A percentile compares a stretch with the other conserved stretches of the same genome.
These are phyloP conservation scores for Lateolabrax maculatus DNA, from an alignment of 2,797 vertebrate species.

Conservation along the genomic window DNA sequence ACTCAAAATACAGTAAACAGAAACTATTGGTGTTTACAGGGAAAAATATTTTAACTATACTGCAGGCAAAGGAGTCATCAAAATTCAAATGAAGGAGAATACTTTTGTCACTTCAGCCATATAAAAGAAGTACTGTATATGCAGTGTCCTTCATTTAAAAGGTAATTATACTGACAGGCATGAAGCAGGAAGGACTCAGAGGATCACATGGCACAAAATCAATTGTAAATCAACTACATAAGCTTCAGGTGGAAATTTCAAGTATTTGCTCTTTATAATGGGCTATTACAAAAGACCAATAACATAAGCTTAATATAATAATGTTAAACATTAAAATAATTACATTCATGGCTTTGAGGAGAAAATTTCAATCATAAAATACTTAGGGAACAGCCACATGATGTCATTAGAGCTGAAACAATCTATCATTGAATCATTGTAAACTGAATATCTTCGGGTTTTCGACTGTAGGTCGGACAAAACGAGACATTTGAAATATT, in stretches of 20 bases:
- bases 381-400: not conserved
- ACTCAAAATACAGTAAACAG: conserved; percentile 24
- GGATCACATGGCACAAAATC: not conserved
- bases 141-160: not conserved
- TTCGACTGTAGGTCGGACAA: not conserved
- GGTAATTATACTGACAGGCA: not conserved
- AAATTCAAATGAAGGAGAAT: conserved; percentile 11
- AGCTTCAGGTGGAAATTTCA: not conserved
- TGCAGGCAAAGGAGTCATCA: not conserved
- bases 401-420: not conserved
- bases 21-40: not conserved
- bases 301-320: not conserved
- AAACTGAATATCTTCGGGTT: not conserved
- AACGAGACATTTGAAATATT: not conserved
- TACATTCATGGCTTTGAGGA: not conserved
- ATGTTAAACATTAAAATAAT: not conserved
- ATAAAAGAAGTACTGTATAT: not conserved
- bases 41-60: not conserved
- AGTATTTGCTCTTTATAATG: not conserved
- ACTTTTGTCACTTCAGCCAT: not conserved
- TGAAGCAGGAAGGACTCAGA: not conserved
- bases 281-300: not conserved
- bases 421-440: not conserved
- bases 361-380: not conserved
- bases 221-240: not conserved